Percentiles rank a stretch among this genome's conserved stretches.
Evolutionary conservation across 2,113 vertebrate species (phyloP).

Genomic region (Haemorhous mexicanus): DNA sequence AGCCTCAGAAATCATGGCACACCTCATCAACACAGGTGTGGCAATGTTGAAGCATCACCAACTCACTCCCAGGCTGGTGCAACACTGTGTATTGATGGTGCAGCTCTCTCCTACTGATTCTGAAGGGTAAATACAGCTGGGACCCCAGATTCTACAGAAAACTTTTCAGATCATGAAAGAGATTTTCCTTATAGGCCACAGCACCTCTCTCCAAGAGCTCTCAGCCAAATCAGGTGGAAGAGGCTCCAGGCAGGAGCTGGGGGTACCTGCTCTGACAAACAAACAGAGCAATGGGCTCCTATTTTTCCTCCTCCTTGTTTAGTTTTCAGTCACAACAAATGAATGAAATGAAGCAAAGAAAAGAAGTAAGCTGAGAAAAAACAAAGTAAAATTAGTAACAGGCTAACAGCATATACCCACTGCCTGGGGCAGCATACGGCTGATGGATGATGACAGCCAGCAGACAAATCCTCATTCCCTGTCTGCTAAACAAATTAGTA

Average conservation of each 20-base stretch:
- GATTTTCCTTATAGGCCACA: neutral
- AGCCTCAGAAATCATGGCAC: neutral
- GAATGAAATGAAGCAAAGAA: slow-evolving; percentile 65
- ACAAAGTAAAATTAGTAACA: slow-evolving; percentile 73
- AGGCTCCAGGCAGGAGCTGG: slow-evolving; percentile 13
- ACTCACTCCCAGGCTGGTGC: neutral
- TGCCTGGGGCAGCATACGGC: slow-evolving; percentile 71
- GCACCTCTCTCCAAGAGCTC: neutral
- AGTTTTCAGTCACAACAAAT: slow-evolving; percentile 64
- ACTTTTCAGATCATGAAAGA: neutral
- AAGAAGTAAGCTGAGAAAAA: slow-evolving; percentile 66
- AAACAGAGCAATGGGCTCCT: neutral
- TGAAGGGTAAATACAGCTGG: neutral
- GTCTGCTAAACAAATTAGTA: slow-evolving; percentile 74
- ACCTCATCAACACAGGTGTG: no score
- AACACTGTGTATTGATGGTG: neutral
- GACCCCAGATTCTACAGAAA: neutral
- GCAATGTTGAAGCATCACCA: neutral
- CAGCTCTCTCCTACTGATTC: neutral
- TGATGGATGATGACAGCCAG: slow-evolving; percentile 76
- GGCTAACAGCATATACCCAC: slow-evolving; percentile 67
- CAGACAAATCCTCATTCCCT: slow-evolving; percentile 70
- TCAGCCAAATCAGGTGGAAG: neutral
- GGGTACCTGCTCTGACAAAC: slow-evolving; percentile 12
- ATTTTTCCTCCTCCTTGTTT: neutral